Conservation (phyloP, 2,113 vertebrate genomes). For the Neofelis nebulosa region DNA sequence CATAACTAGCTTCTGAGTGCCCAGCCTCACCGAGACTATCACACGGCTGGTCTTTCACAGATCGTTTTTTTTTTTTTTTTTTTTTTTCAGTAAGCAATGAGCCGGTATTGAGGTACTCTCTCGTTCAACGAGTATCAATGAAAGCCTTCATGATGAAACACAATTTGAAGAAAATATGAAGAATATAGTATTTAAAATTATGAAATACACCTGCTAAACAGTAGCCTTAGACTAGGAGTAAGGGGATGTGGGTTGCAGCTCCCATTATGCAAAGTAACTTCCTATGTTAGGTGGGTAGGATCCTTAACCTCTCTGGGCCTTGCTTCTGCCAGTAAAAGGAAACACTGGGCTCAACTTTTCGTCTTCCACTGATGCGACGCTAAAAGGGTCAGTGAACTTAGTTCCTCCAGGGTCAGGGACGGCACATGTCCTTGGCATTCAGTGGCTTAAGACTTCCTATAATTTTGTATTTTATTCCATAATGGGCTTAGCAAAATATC, state of each 20-base stretch:
- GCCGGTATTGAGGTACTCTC: not conserved
- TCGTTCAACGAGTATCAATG: not conserved
- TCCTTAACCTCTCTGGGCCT: not conserved
- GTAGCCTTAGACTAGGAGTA: not conserved
- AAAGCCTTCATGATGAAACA: not conserved
- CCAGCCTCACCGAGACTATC: not conserved
- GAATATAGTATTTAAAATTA: not conserved
- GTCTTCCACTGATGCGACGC: not conserved
- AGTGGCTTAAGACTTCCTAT: not conserved
- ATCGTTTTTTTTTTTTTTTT: not conserved
- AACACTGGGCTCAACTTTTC: not conserved
- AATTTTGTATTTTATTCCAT: not conserved
- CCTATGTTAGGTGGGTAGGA: not conserved
- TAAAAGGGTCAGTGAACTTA: not conserved
- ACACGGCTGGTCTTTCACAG: not conserved
- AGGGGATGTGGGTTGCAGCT: not conserved
- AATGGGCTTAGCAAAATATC: not conserved
- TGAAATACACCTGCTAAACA: not conserved
- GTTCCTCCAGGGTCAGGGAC: not conserved
- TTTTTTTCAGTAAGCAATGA: not conserved
- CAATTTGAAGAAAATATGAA: accelerated
- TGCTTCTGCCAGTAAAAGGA: not conserved
- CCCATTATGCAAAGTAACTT: not conserved
- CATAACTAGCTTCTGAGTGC: not conserved
- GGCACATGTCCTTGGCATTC: not conserved